Percentiles rank a stretch among this genome's conserved stretches.
These are phyloP conservation scores for Agriotes lineatus DNA, from an alignment of 2,888 invertebrate genomes.

Conservation along the genomic window DNA sequence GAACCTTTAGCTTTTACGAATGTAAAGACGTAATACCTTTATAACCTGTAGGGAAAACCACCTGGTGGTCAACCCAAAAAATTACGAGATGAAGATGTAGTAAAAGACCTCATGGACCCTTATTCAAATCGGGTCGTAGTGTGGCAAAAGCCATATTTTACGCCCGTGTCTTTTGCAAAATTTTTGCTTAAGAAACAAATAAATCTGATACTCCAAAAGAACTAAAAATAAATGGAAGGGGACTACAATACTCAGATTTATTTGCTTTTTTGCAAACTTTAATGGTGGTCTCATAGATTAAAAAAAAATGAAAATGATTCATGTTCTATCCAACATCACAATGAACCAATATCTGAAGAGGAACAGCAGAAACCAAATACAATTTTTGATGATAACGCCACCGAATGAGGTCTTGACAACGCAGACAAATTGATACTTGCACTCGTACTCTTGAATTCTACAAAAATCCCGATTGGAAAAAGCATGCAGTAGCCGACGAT, in stretches of 20 bases:
- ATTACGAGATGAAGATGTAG: too few relatives aligned
- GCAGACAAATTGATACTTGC: not conserved
- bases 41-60: too few relatives aligned
- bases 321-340: not conserved
- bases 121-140: too few relatives aligned
- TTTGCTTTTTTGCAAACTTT: not conserved
- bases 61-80: too few relatives aligned
- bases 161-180: too few relatives aligned
- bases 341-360: not conserved
- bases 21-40: too few relatives aligned
- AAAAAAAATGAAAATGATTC: not conserved
- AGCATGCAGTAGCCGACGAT: not conserved
- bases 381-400: not conserved
- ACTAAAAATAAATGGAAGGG: not conserved
- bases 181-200: too few relatives aligned
- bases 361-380: not conserved
- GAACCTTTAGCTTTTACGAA: too few relatives aligned
- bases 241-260: not conserved
- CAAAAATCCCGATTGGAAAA: not conserved
- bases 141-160: too few relatives aligned
- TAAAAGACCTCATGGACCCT: too few relatives aligned
- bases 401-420: too few relatives aligned
- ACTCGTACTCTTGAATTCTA: not conserved
- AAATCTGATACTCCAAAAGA: too few relatives aligned
- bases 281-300: not conserved